Base-by-base conservation (phyloP, 2,888 invertebrate genomes). In the Thalpophila matura region DNA sequence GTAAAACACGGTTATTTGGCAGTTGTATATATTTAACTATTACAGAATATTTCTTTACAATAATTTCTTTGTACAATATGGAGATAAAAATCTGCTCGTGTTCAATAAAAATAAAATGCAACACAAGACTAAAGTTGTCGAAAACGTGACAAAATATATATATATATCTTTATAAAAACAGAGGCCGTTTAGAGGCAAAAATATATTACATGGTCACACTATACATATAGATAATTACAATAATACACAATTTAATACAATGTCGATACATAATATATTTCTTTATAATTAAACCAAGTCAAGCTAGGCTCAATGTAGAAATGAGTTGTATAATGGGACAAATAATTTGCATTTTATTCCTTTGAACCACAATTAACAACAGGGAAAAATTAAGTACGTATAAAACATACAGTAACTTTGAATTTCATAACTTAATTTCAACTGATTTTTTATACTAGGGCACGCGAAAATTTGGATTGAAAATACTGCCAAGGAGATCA, bases 91-190 rank as follows among this genome's bases (percentile, higher is more conserved):
- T 85, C 85, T 72, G 85, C 85, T 88, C 81, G 86, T 88, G 89
- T 93, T 90, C 91, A 92, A 91, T 87, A 90, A 90, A 78, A 94
- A 93, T 91, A 94, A 93, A 93, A 91, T 92, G 92, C 91, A 92
- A 91, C 87, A 87, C 82, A 89, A 87, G 72, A 59, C 47, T 83
- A 88, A 86, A 88, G 58, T 82, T 86, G 84, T 89, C 88, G 83
- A 88, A 88, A 89, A 81, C 40, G 77, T 81, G 86, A 88, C 86
- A 85, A 89, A 86, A 88, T 77, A 88, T 78, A 83, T 73, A 88
- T 77, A 88, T 78, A 83, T 73, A 75, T 68, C 49, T 82, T 80
- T 83, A 78, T 85, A 88, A 79, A 86, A 63, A 86, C 85, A 85
- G 72, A 74, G 79, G 56, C 79, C 76, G 54, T 72, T 74, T 60